These are phyloP conservation scores for Resseliella maxima DNA, from an alignment of 2,888 invertebrate species.

Conservation along the genomic window DNA sequence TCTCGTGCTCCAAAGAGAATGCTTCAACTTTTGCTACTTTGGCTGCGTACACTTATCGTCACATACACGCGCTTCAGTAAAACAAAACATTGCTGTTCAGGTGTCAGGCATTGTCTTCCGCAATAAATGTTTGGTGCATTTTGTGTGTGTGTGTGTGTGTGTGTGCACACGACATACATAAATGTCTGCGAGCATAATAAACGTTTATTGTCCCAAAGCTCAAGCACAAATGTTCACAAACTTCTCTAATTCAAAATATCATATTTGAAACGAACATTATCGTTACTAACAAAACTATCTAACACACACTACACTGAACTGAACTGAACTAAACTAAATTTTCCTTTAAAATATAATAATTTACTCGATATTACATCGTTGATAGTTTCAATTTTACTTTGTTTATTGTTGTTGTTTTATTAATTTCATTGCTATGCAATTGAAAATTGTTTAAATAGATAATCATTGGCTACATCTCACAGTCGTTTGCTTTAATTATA, in stretches of 20 bases:
- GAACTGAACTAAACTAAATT: slow-evolving; percentile 9
- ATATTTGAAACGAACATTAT: too few species aligned
- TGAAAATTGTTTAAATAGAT: not conserved
- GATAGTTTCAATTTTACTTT: not conserved
- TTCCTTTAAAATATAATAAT: too few species aligned
- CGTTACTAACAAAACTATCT: not conserved
- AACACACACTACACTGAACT: too few species aligned
- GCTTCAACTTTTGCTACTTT: not conserved
- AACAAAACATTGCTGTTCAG: not conserved
- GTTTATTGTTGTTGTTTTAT: not conserved
- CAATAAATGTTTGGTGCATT: too few species aligned
- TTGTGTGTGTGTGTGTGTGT: not conserved
- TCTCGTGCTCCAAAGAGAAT: not conserved
- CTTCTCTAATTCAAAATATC: too few species aligned
- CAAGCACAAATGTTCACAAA: too few species aligned
- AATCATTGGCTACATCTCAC: not conserved
- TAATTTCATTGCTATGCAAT: too few species aligned
- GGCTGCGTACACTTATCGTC: not conserved
- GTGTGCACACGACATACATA: not conserved
- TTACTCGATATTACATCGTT: not conserved
- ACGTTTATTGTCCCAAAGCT: not conserved
- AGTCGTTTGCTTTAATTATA: not conserved
- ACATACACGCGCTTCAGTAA: too few species aligned
- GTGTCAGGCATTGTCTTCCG: not conserved
- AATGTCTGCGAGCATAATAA: not conserved